Conservation (phyloP, 1,140 invertebrate genomes). For the Aleiodes sp. region DNA sequence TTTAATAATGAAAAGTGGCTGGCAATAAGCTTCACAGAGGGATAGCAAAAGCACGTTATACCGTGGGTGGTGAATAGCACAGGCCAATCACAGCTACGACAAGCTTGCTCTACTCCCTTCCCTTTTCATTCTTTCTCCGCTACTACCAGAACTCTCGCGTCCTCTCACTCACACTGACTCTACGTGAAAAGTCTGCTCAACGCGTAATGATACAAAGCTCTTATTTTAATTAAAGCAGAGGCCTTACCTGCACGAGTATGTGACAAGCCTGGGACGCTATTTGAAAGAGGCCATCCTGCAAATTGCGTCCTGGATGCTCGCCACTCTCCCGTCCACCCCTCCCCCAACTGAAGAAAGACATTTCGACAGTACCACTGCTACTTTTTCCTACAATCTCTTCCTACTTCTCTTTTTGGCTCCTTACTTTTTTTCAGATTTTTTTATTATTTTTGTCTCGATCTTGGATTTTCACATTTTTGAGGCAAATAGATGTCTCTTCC, state of each 20-base stretch:
- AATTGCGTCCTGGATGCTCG: slow-evolving; percentile 64
- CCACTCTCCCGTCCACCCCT: slow-evolving; percentile 40
- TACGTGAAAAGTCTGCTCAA: background rate
- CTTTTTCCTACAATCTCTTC: background rate
- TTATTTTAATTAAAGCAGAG: slow-evolving; percentile 32
- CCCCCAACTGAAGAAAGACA: slow-evolving; percentile 59
- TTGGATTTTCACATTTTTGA: slow-evolving; percentile 3
- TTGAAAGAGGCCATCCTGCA: slow-evolving; percentile 76
- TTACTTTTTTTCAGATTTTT: background rate
- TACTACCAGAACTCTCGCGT: background rate
- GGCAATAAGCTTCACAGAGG: slow-evolving; percentile 18
- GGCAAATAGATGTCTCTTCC: background rate
- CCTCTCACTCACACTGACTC: background rate
- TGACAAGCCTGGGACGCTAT: slow-evolving; percentile 78
- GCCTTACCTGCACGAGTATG: slow-evolving; percentile 71
- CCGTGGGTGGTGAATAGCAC: background rate
- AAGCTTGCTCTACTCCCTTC: background rate
- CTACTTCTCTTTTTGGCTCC: background rate
- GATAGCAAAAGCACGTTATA: background rate
- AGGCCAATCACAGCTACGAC: slow-evolving; percentile 12
- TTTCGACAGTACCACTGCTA: slow-evolving; percentile 32
- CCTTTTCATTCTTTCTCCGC: background rate
- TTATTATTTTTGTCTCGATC: too few species aligned
- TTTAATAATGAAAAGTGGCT: slow-evolving; percentile 25
- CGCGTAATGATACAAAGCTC: slow-evolving; percentile 26